A percentile compares a stretch with the other conserved stretches of the same genome.
Evolutionary conservation across 2,888 invertebrate genomes (phyloP).

Genomic region (Leptopilina drosophilae): DNA sequence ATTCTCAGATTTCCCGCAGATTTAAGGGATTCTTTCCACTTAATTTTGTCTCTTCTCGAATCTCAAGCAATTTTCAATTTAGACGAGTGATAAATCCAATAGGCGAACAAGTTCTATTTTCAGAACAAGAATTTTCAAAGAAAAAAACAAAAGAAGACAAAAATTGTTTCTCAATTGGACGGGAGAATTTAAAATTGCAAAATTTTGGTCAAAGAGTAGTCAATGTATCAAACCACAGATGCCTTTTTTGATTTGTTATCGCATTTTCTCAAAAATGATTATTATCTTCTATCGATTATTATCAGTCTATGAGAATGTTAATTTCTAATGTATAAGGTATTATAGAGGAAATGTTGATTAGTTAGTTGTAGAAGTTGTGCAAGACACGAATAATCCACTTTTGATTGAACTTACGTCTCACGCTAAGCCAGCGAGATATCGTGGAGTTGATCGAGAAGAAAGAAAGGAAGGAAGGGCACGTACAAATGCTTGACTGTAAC

Average conservation of each 20-base stretch:
- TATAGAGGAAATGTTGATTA: background rate
- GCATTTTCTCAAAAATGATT: too few species aligned
- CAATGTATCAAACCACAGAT: slow-evolving; percentile 8
- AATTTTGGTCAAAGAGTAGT: background rate
- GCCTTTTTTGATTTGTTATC: slow-evolving; percentile 11
- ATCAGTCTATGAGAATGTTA: too few species aligned
- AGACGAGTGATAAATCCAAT: background rate
- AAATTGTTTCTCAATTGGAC: too few species aligned
- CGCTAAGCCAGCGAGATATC: slow-evolving; percentile 18
- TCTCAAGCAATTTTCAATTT: slow-evolving; percentile 2
- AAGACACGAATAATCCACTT: slow-evolving; percentile 31
- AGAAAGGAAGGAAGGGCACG: slow-evolving; percentile 42
- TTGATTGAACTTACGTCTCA: slow-evolving; percentile 27
- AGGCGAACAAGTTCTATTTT: background rate
- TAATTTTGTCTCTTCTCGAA: slow-evolving; percentile 6
- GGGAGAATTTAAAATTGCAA: too few species aligned
- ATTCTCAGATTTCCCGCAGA: slow-evolving; percentile 27
- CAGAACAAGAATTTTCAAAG: too few species aligned
- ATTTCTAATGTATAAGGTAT: background rate
- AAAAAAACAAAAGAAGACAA: background rate
- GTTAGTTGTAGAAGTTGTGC: slow-evolving; percentile 6
- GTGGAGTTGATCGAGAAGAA: slow-evolving; percentile 17
- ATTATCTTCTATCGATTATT: too few species aligned
- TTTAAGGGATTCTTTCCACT: slow-evolving; percentile 24
- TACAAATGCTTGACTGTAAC: slow-evolving; percentile 40